phyloP scores from a whole-genome alignment of 1,140 invertebrate genomes.

The Zaprionus kolodkinae region DNA sequence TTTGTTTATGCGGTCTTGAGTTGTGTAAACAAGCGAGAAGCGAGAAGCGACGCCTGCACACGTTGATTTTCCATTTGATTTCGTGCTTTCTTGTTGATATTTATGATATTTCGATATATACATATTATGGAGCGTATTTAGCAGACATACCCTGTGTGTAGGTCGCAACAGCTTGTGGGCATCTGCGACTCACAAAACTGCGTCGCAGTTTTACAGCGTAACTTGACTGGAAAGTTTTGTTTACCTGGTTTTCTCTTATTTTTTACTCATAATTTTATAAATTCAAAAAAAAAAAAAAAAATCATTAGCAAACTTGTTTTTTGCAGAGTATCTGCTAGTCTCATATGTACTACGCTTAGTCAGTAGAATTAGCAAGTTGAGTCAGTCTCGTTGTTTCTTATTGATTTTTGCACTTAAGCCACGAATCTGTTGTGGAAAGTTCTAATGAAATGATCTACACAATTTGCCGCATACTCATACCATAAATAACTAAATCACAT shows the following conservation, averaged over 20 bases:
- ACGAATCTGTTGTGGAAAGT: neutral
- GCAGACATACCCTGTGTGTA: neutral
- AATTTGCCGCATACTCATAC: conserved; percentile 13
- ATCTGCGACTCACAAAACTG: neutral
- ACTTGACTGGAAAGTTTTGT: neutral
- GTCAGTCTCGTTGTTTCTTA: conserved; percentile 7
- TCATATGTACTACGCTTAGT: neutral
- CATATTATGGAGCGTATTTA: conserved; percentile 1
- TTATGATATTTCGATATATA: conserved; percentile 18
- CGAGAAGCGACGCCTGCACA: neutral
- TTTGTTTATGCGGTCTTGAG: conserved; percentile 28
- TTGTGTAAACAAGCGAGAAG: conserved; percentile 33
- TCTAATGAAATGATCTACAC: conserved; percentile 45
- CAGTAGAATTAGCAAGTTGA: neutral
- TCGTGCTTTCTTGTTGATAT: conserved; percentile 21
- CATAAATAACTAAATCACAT: conserved; percentile 30
- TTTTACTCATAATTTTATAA: no score
- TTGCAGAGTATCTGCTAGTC: neutral
- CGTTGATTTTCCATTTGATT: conserved; percentile 23
- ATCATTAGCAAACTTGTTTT: neutral
- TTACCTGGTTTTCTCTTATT: neutral
- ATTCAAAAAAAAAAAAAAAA: neutral
- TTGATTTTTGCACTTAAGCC: conserved; percentile 48
- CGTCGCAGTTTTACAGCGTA: neutral
- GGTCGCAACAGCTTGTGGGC: neutral